Conservation (phyloP, 92 coral and sea anemone species). For the Bergia sp. region DNA sequence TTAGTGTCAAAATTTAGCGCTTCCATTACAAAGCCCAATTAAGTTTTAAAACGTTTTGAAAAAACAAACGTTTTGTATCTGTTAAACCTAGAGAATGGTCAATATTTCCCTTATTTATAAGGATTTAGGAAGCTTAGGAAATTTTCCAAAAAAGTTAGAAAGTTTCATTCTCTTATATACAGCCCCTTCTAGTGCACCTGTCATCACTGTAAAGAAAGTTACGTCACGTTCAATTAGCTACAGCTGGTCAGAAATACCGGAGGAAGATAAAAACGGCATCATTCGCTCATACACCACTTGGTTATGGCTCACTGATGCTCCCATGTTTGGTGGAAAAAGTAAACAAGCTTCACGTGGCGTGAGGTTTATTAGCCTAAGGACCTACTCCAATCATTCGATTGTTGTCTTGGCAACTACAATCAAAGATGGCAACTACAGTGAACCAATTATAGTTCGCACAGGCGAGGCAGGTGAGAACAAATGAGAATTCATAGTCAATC, state of each 20-base stretch:
- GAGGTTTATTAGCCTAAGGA: neutral
- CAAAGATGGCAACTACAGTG: slow-evolving; percentile 25
- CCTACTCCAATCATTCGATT: slow-evolving; percentile 24
- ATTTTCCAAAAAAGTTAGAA: too few species aligned
- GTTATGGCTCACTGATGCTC: slow-evolving; percentile 12
- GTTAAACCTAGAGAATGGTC: too few species aligned
- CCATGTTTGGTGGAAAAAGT: neutral
- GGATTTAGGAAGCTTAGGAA: too few species aligned
- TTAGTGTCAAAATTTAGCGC: too few species aligned
- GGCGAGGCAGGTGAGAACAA: neutral
- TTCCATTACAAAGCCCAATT: too few species aligned
- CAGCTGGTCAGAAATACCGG: slow-evolving; percentile 22
- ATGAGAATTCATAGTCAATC: neutral
- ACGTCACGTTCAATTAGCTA: slow-evolving; percentile 1
- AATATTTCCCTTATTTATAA: too few species aligned
- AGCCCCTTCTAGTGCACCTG: slow-evolving; percentile 32
- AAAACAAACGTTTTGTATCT: too few species aligned
- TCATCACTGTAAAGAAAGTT: neutral
- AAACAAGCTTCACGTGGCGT: neutral
- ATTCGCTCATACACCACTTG: slow-evolving; percentile 9
- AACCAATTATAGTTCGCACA: slow-evolving; percentile 13
- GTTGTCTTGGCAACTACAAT: slow-evolving; percentile 9
- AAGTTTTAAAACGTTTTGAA: too few species aligned
- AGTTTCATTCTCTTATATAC: neutral
- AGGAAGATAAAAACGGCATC: slow-evolving; percentile 14